Evolutionary conservation across 1,140 invertebrate genomes (phyloP).

Genomic region (Aphelinus atriplicis): DNA sequence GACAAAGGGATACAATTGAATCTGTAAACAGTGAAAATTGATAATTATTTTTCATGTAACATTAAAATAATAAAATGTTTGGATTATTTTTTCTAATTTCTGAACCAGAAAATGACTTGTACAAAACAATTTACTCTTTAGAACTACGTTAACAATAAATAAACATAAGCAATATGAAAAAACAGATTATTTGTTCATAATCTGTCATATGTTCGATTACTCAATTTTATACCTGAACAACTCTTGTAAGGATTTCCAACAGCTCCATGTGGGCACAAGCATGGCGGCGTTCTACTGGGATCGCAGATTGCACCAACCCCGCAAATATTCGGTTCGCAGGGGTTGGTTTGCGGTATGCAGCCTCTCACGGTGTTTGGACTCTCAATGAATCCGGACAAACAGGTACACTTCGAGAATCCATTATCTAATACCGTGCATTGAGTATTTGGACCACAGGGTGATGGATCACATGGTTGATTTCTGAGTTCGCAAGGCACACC

Average conservation of each 20-base stretch:
- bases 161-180: too few relatives aligned
- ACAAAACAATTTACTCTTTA: too few relatives aligned
- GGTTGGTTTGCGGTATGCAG: conserved; percentile 79
- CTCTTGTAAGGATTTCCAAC: conserved; percentile 82
- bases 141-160: too few relatives aligned
- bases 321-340: conserved; percentile 84
- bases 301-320: conserved; percentile 83
- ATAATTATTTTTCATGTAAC: too few relatives aligned
- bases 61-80: too few relatives aligned
- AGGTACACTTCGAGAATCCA: conserved; percentile 88
- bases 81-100: too few relatives aligned
- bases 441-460: conserved; percentile 88
- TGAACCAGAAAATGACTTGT: too few relatives aligned
- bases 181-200: too few relatives aligned
- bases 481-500: conserved; percentile 72
- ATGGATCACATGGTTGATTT: conserved; percentile 82
- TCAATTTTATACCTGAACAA: conserved; percentile 67
- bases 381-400: conserved; percentile 83
- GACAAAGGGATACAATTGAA: conserved; percentile 70
- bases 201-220: too few relatives aligned
- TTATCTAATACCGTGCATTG: conserved; percentile 83
- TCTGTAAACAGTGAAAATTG: conserved; percentile 30
- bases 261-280: conserved; percentile 80
- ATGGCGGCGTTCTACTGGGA: conserved; percentile 77
- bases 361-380: conserved; percentile 88